Conservation (phyloP, 2,888 invertebrate genomes). For the Trimorus sp. region DNA sequence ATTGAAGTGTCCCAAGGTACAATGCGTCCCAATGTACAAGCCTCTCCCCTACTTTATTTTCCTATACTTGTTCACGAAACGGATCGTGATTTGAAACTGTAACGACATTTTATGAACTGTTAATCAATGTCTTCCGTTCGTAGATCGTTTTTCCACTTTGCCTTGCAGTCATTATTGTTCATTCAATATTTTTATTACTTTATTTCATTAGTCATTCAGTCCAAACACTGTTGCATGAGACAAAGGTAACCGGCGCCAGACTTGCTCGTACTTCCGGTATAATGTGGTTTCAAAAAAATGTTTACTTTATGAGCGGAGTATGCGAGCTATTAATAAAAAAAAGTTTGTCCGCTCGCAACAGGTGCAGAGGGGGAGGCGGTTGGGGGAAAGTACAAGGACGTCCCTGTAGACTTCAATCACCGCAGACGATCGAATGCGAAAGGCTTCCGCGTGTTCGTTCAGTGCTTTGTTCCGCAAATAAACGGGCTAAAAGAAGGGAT, state of each 20-base stretch:
- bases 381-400: constrained; percentile 55
- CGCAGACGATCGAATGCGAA: constrained; percentile 44
- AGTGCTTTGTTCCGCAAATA: constrained; percentile 35
- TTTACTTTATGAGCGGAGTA: constrained; percentile 36
- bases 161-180: constrained; percentile 17
- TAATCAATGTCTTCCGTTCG: constrained; percentile 31
- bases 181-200: constrained; percentile 40
- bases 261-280: constrained; percentile 39
- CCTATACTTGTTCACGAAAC: neutral
- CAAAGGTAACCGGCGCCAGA: constrained; percentile 27
- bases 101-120: constrained; percentile 38
- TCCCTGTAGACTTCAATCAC: constrained; percentile 57
- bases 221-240: constrained; percentile 28
- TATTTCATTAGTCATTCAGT: constrained; percentile 42
- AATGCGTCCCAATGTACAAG: no score
- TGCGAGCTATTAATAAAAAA: constrained; percentile 55
- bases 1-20: no score
- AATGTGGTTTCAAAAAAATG: constrained; percentile 42
- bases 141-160: constrained; percentile 16
- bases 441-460: constrained; percentile 27
- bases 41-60: constrained; percentile 6
- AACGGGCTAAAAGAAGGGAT: neutral
- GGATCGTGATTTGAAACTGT: constrained; percentile 6
- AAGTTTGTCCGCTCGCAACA: constrained; percentile 69
- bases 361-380: constrained; percentile 65